A percentile compares a stretch with the other conserved stretches of the same genome.
Conservation (phyloP, 1,140 invertebrate species). For the Lutraria rhynchaena region DNA sequence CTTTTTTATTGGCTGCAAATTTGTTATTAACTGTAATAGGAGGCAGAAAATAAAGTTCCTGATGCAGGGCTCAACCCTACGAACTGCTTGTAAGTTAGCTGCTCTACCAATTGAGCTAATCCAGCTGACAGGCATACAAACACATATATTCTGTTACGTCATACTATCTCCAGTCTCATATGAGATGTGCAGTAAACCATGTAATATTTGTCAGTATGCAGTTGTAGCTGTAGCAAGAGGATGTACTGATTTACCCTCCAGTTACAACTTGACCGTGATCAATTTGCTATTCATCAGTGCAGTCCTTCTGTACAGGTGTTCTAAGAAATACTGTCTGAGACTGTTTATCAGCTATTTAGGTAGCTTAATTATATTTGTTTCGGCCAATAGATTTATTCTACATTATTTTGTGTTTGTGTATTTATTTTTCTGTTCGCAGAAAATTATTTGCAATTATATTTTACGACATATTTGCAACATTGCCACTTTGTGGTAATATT, state of each 20-base stretch:
- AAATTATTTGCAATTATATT: background rate
- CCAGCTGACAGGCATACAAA: too few relatives aligned
- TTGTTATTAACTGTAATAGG: too few relatives aligned
- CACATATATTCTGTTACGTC: constrained; percentile 21
- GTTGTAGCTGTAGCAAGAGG: background rate
- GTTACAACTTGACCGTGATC: constrained; percentile 18
- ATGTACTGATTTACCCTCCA: background rate
- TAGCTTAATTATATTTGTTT: too few relatives aligned
- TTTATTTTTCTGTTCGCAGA: background rate
- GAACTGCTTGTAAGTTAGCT: too few relatives aligned
- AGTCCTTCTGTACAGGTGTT: background rate
- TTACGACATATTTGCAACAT: background rate
- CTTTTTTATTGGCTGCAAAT: too few relatives aligned
- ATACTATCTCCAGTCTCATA: too few relatives aligned
- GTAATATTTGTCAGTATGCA: background rate
- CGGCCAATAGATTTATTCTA: too few relatives aligned
- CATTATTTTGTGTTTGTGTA: too few relatives aligned
- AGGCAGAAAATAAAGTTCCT: too few relatives aligned
- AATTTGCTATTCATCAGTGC: background rate
- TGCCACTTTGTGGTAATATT: background rate
- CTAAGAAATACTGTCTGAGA: background rate
- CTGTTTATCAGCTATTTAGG: too few relatives aligned
- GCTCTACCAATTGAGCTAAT: too few relatives aligned
- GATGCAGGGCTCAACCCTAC: too few relatives aligned
- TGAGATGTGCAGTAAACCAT: constrained; percentile 6